Evolutionary conservation across 2,797 vertebrate genomes (phyloP), one percentile per base, ranked within the genome.

Genomic region (Scolopax bukidnonensis): DNA sequence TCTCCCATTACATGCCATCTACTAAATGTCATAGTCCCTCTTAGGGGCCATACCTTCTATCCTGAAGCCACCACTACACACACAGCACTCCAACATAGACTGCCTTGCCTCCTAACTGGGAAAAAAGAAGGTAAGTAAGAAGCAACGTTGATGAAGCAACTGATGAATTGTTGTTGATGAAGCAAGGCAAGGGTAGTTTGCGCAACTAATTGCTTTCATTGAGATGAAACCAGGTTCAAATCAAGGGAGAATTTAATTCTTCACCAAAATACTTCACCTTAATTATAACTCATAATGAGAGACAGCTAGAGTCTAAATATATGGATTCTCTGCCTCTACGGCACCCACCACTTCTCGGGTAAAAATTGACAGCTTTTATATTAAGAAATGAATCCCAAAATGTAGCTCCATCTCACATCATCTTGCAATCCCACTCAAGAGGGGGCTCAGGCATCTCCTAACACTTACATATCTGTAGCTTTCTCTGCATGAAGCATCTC

Each of bases 331-430:
- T 89, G 81, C 84, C 67, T 81, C 78, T 82, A 27, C 8, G 30
- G 89, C 89, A 92, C 63, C 63, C 75, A 89, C 43, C 54, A 65
- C 41, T 64, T 43, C 54, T 61, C 50, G 30, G 78, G 41, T 63
- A 77, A 94, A 89, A 91, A 56, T 8, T 53, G 70, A 69, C 77
- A 94, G 75, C 54, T 96, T 93, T 91, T 93, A 74, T 89, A 92
- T 92, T 84, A 90, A 93, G 79, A 88, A 93, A 84, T 38, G 4
- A 92, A 90, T 50, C 70, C 56, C 47, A 81, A 93, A 90, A 92
- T 19, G 41, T 6, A 82, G 43, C 71, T 84, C 74, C 41, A 89
- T 47, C 59, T 79, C 75, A 69, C 47, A 69, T 83, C 78, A 89
- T 89, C 51, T 73, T 84, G 64, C 90, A 95, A 25, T 51, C 68